A percentile compares a stretch with the other conserved stretches of the same genome.
These are phyloP conservation scores for Strigamia transsilvanica DNA, from an alignment of 2,888 invertebrate genomes.

Conservation along the genomic window DNA sequence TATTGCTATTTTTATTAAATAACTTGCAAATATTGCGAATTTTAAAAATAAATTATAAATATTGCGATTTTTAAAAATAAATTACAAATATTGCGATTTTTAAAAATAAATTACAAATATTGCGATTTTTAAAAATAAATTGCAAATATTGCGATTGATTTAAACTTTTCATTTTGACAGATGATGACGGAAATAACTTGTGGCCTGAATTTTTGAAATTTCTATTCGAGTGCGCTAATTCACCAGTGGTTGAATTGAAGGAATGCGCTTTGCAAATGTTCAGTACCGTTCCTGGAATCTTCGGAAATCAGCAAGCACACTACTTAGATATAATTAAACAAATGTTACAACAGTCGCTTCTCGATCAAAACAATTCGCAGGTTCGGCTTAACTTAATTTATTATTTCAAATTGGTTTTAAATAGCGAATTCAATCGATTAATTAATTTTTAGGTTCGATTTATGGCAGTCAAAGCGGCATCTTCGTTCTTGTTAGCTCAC, in stretches of 20 bases:
- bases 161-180: conserved; percentile 64
- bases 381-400: conserved; percentile 63
- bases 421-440: not conserved
- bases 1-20: no score
- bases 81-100: not conserved
- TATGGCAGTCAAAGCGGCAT: conserved; percentile 68
- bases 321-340: conserved; percentile 93
- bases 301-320: conserved; percentile 92
- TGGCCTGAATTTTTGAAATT: conserved; percentile 96
- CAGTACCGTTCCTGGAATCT: conserved; percentile 92
- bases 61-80: not conserved
- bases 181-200: conserved; percentile 93
- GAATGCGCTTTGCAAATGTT: conserved; percentile 95
- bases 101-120: not conserved
- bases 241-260: conserved; percentile 81
- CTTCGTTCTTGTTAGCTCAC: conserved; percentile 85
- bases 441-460: conserved; percentile 63
- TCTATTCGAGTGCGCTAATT: conserved; percentile 92
- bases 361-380: conserved; percentile 75
- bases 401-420: not conserved
- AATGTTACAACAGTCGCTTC: conserved; percentile 86
- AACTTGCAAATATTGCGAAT: no score
- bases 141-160: not conserved
- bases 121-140: not conserved
- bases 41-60: not conserved